Percentiles rank a stretch among this genome's conserved stretches.
Evolutionary conservation across 2,797 vertebrate species (phyloP).

Genomic region (Rhynchonycteris naso): DNA sequence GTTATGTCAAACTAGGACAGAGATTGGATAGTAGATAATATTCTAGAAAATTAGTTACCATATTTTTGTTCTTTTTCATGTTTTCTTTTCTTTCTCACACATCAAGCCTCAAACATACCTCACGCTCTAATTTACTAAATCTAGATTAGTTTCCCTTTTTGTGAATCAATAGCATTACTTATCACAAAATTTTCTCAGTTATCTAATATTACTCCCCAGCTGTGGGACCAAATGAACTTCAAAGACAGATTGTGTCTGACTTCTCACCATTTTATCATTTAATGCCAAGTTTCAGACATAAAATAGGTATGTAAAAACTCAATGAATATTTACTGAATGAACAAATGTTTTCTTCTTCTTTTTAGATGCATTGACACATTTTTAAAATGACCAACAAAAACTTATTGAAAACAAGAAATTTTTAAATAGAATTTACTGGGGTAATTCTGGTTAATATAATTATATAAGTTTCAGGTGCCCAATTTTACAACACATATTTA

Average conservation of each 20-base stretch:
- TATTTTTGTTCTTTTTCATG: not conserved
- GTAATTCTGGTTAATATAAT: no score
- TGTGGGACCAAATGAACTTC: not conserved
- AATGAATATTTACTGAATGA: not conserved
- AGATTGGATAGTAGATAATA: fast-evolving
- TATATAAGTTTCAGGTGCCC: no score
- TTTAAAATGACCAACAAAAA: not conserved
- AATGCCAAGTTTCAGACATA: not conserved
- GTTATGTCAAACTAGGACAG: not conserved
- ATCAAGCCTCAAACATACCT: fast-evolving
- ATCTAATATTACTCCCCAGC: not conserved
- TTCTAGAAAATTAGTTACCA: not conserved
- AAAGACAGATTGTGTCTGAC: not conserved
- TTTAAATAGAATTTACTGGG: not conserved
- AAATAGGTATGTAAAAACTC: not conserved
- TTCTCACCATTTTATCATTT: not conserved
- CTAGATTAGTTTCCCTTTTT: not conserved
- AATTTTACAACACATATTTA: no score
- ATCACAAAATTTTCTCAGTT: not conserved
- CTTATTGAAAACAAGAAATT: not conserved
- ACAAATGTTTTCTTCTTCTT: not conserved
- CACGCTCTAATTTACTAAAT: not conserved
- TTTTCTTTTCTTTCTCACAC: not conserved
- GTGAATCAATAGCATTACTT: not conserved
- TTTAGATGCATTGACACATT: not conserved